Percentiles rank a stretch among this genome's conserved stretches.
These are phyloP conservation scores for Heliothis virescens DNA, from an alignment of 1,140 invertebrate species.

Conservation along the genomic window DNA sequence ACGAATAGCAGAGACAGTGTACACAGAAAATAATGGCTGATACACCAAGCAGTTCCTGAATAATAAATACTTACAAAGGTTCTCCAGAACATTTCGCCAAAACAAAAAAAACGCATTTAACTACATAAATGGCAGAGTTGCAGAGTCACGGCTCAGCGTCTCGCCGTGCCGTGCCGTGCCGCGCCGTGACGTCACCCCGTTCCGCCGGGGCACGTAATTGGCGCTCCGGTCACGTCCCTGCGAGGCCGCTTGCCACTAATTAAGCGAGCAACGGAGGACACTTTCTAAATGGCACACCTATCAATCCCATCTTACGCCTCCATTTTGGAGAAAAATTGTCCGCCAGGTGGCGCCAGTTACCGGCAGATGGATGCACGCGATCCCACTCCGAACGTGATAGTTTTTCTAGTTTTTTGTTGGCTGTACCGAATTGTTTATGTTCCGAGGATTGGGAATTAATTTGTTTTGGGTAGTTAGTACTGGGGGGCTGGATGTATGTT, in stretches of 20 bases:
- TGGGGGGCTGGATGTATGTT: too few relatives aligned
- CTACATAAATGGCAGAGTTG: slow-evolving; percentile 12
- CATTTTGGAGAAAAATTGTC: slow-evolving; percentile 53
- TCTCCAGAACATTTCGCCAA: not conserved
- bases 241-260: slow-evolving; percentile 50
- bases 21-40: too few relatives aligned
- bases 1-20: too few relatives aligned
- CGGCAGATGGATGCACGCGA: slow-evolving; percentile 34
- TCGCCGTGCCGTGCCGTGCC: not conserved
- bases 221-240: slow-evolving; percentile 48
- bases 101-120: slow-evolving; percentile 18
- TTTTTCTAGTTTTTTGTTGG: slow-evolving; percentile 22
- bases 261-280: slow-evolving; percentile 56
- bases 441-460: slow-evolving; percentile 14
- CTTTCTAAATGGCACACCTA: slow-evolving; percentile 54
- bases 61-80: not conserved
- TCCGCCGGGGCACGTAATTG: slow-evolving; percentile 21
- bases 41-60: too few relatives aligned
- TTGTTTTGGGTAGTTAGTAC: not conserved
- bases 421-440: slow-evolving; percentile 27
- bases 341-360: slow-evolving; percentile 29
- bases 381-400: slow-evolving; percentile 2
- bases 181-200: not conserved
- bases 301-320: slow-evolving; percentile 56
- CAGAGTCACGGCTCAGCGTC: slow-evolving; percentile 1